A percentile compares a stretch with the other conserved stretches of the same genome.
Conservation (phyloP, 1,140 invertebrate species). For the Drosophila repletoides region DNA sequence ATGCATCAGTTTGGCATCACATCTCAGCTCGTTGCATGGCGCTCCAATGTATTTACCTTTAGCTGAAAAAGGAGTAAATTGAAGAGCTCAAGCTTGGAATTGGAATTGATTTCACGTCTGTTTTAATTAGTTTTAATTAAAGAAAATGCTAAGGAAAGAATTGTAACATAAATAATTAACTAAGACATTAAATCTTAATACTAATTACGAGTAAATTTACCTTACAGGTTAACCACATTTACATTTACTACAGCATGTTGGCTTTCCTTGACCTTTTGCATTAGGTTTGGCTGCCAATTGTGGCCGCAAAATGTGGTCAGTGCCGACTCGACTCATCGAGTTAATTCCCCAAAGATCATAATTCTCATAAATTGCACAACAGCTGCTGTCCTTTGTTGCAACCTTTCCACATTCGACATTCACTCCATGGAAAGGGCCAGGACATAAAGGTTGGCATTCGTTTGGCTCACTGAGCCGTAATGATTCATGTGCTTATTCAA, state of each 20-base stretch:
- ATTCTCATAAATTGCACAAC: constrained; percentile 45
- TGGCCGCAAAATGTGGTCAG: constrained; percentile 6
- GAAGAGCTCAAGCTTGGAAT: not conserved
- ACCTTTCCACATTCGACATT: too few relatives aligned
- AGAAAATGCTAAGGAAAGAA: too few relatives aligned
- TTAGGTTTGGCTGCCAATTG: constrained; percentile 10
- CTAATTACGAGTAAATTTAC: too few relatives aligned
- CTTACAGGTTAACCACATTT: not conserved
- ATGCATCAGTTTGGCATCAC: constrained; percentile 88
- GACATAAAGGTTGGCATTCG: not conserved
- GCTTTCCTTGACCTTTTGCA: constrained; percentile 36
- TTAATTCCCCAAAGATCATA: constrained; percentile 43
- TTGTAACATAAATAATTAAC: not conserved
- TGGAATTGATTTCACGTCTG: not conserved
- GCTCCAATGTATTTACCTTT: constrained; percentile 89
- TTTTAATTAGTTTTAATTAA: too few relatives aligned
- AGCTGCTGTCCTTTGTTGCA: constrained; percentile 13
- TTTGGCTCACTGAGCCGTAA: constrained; percentile 13
- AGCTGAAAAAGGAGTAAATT: constrained; percentile 82
- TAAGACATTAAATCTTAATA: too few relatives aligned
- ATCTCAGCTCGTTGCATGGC: constrained; percentile 87
- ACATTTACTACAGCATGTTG: not conserved
- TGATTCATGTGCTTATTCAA: constrained; percentile 35
- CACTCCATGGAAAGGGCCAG: not conserved
- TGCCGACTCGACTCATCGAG: constrained; percentile 2